phyloP scores from a whole-genome alignment of 2,113 vertebrate genomes.

The Caretta caretta region DNA sequence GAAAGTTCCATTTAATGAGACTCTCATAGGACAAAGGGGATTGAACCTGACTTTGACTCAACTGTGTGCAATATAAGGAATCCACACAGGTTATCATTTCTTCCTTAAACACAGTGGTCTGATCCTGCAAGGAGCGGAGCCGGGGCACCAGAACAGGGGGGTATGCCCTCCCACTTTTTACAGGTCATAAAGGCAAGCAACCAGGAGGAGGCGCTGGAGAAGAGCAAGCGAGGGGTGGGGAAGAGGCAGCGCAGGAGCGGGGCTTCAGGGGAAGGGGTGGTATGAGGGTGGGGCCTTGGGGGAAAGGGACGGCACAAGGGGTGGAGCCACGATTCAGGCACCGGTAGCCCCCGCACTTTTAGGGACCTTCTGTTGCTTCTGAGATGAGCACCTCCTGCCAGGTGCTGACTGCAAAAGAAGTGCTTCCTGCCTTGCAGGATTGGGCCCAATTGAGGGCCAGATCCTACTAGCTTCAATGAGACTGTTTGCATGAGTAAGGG shows the following conservation, averaged over 20 bases:
- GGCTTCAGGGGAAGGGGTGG: too few relatives aligned
- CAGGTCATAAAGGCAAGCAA: too few relatives aligned
- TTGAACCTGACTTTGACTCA: neutral
- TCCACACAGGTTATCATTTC: neutral
- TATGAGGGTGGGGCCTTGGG: too few relatives aligned
- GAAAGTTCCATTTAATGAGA: neutral
- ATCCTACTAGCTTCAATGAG: neutral
- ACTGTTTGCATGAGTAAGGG: neutral
- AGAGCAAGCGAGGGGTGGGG: too few relatives aligned
- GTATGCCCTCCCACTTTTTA: too few relatives aligned
- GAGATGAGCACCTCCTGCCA: neutral
- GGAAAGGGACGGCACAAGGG: too few relatives aligned
- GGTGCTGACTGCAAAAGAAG: neutral
- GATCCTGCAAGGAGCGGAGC: neutral
- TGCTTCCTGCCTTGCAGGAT: neutral
- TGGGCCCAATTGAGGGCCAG: neutral
- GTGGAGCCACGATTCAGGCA: too few relatives aligned
- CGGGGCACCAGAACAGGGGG: too few relatives aligned
- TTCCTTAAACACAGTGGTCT: neutral
- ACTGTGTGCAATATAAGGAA: neutral
- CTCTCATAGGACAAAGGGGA: neutral
- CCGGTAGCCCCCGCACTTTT: too few relatives aligned
- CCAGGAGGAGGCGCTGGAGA: too few relatives aligned
- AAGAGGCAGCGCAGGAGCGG: too few relatives aligned
- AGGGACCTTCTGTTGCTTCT: too few relatives aligned